A percentile compares a stretch with the other conserved stretches of the same genome.
Conservation (phyloP, 2,797 vertebrate genomes). For the Chaenodraco wilsoni region DNA sequence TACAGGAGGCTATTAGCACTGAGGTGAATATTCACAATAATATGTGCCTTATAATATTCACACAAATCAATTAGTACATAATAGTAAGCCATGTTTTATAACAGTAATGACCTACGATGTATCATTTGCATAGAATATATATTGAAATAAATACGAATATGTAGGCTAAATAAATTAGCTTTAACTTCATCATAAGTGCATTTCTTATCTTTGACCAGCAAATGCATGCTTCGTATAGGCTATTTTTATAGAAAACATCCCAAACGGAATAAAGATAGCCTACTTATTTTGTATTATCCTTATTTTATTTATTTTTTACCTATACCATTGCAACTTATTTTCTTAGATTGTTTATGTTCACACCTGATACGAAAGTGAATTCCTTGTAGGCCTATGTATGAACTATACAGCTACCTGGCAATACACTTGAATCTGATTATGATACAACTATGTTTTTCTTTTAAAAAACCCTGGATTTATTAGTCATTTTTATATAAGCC, state of each 20-base stretch:
- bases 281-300: too few species aligned
- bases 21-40: constrained; percentile 17
- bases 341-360: too few species aligned
- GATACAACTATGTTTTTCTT: too few species aligned
- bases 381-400: too few species aligned
- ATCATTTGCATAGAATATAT: neutral
- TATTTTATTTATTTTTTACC: too few species aligned
- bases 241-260: neutral
- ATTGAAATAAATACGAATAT: too few species aligned
- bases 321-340: too few species aligned
- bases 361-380: too few species aligned
- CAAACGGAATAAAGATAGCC: neutral
- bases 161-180: neutral
- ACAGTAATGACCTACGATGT: neutral
- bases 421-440: neutral
- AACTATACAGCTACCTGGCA: too few species aligned
- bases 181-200: neutral
- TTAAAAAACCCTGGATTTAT: too few species aligned
- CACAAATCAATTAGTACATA: neutral
- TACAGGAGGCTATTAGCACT: constrained; percentile 16
- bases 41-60: neutral
- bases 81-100: neutral
- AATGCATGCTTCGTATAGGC: neutral
- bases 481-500: neutral
- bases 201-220: neutral